Base-by-base conservation (phyloP, 1,140 invertebrate species). In the Lerema accius region DNA sequence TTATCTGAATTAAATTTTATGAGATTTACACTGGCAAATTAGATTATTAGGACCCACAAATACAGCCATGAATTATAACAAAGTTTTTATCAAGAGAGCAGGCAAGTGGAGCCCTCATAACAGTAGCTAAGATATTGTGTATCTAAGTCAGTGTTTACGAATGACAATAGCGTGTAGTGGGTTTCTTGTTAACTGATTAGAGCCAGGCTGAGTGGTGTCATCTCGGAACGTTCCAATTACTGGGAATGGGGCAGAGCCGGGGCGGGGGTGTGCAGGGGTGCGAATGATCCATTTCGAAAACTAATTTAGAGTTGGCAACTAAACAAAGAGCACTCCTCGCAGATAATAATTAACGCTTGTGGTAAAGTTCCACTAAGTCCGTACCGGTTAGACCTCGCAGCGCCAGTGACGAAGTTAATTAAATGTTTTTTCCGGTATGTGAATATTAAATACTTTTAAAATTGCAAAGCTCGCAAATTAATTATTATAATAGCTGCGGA, bases 221-320 rank as follows among this genome's bases (percentile, higher is more conserved):
- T 90, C 87, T 89, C 79, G 78, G 82, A 86, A 90, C 87, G 80
- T 89, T 89, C 86, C 87, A 90, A 90, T 90, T 90, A 90, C 86
- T 69, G 82, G 74, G 63, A 76, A 69, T 62, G 75, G 69, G 65
- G 69, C 63, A 56, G 58, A 45, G 51, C 49, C 63, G 71, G 74
- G 55, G 63, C 37, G 69, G 69, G 78, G 70, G 67, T 65, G 65
- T 62, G 72, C 59, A 69, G 76, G 85, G 86, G 84, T 85, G 86
- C 79, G 87, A 90, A 89, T 89, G 87, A 90, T 90, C 87, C 86
- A 90, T 90, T 90, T 89, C 87, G 84, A 90, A 90, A 90, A 90
- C 87, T 90, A 90, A 90, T 90, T 90, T 90, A 87, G 87, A 90
- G 87, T 90, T 90, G 84, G 87, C 85, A 90, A 90, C 87, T 90